phyloP scores from a whole-genome alignment of 2,113 vertebrate genomes.

The cattle (Bos taurus) region ARS-UCD2.0 NC_037337.1:80813501-80814000 shows the following conservation, averaged over 20 bases:
- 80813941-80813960: background rate
- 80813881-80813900: rapidly evolving
- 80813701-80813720: background rate
- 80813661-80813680: no score
- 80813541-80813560: background rate
- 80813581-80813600: background rate
- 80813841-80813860: background rate
- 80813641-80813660: background rate
- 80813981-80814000: background rate
- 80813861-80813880: background rate
- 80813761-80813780: background rate
- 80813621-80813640: background rate
- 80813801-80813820: background rate
- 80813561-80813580: background rate
- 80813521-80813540: background rate
- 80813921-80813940: background rate
- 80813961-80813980: background rate
- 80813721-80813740: background rate
- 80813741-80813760: background rate
- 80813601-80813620: background rate
- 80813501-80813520: background rate
- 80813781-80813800: background rate
- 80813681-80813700: background rate
- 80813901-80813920: no score
- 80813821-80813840: background rate